Evolutionary conservation across 2,797 vertebrate species (phyloP).

Genomic region (Chanos chanos): DNA sequence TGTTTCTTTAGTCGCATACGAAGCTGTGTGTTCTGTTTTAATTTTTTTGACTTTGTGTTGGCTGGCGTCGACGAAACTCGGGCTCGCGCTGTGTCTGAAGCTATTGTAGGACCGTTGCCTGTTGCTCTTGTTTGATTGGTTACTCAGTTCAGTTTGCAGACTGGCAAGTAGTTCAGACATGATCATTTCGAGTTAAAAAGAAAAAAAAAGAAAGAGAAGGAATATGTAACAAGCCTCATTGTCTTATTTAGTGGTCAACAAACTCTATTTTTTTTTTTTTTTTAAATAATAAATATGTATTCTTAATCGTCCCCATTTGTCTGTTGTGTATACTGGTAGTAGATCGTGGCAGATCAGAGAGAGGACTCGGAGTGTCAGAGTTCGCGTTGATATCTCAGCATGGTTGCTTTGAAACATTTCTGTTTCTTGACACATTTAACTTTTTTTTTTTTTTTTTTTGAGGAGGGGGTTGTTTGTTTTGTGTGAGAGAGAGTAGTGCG

Average conservation of each 20-base stretch:
- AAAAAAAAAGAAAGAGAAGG: too few relatives aligned
- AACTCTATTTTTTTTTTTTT: not conserved
- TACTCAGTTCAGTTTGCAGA: too few relatives aligned
- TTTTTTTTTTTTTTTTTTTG: conserved; percentile 22
- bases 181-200: too few relatives aligned
- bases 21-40: conserved; percentile 2
- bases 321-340: too few relatives aligned
- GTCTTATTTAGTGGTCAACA: too few relatives aligned
- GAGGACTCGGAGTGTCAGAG: too few relatives aligned
- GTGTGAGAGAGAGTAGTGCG: conserved; percentile 54
- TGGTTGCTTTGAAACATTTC: too few relatives aligned
- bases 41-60: conserved; percentile 25
- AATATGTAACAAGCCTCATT: too few relatives aligned
- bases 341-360: too few relatives aligned
- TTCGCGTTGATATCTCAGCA: too few relatives aligned
- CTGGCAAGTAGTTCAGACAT: too few relatives aligned
- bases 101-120: conserved; percentile 31
- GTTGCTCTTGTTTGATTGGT: conserved; percentile 52
- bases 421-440: conserved; percentile 11
- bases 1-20: not conserved
- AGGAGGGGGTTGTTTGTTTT: conserved; percentile 52
- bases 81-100: conserved; percentile 50
- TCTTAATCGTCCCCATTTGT: not conserved
- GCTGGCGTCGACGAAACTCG: conserved; percentile 38
- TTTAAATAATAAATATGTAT: not conserved